Evolutionary conservation across 2,797 vertebrate genomes (phyloP), one percentile per base, ranked within the genome.

Genomic region (Tympanoctomys barrerae): DNA sequence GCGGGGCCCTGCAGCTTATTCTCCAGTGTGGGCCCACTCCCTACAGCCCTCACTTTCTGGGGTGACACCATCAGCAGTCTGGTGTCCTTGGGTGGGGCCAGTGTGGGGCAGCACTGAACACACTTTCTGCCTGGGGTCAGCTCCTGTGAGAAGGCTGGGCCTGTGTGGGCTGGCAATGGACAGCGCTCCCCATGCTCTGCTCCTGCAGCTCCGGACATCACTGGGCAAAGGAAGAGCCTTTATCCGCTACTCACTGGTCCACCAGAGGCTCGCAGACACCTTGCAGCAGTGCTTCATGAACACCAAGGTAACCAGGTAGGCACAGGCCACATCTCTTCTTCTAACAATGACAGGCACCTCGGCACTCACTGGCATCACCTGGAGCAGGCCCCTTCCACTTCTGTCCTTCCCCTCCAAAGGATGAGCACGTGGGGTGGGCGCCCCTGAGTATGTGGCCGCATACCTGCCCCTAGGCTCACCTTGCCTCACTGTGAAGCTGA

Each of bases 221-320:
- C 98, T 99, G 96, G 99, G 99, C 18, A 99, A 99, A 97, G 99
- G 99, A 92, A 98, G 99, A 97, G 99, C 99, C 1, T 99, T 99
- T 95, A 98, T 99, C 91, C 99, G 99, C 89, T 99, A 99, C 98
- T 99, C 99, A 12, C 98, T 99, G 7, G 99, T 99, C 81, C 99
- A 99, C 97, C 99, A 99, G 98, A 99, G 99, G 36, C 98, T 99
- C 96, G 99, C 99, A 46, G 99, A 99, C 98, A 99, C 99, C 0
- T 98, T 99, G 92, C 99, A 99, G 97, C 99, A 99, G 96, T 99
- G 99, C 97, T 98, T 99, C 94, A 99, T 99, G 99, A 99, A 99
- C 98, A 98, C 99, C 96, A 99, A 98, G 97, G 99, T 99, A 97
- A 99, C 99, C 96, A 99, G 99, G 99, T 99, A 98, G 1, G 64